A percentile compares a stretch with the other conserved stretches of the same genome.
Evolutionary conservation across 2,797 vertebrate species (phyloP).

Genomic region (Muscicapa comitata): DNA sequence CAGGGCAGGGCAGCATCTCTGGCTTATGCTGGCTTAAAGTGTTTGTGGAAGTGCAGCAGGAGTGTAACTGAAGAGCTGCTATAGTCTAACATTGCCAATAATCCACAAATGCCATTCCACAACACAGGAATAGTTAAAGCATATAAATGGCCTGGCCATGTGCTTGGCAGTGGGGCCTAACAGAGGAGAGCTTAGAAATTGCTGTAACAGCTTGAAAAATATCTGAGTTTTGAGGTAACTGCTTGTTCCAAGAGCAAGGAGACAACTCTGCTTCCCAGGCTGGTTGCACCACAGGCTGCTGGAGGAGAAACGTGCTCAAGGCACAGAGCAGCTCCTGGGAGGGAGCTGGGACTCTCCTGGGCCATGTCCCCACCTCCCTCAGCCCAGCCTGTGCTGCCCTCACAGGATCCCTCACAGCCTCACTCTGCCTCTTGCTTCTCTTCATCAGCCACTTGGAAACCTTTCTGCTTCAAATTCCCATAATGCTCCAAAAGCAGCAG

Average conservation of each 20-base stretch:
- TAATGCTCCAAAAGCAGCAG: neutral
- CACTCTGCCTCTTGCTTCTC: neutral
- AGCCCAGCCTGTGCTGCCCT: neutral
- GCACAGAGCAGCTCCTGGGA: neutral
- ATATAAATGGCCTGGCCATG: slow-evolving; percentile 14
- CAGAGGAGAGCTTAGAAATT: neutral
- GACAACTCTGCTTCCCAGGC: neutral
- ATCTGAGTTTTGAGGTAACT: neutral
- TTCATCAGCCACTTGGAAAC: fast-evolving
- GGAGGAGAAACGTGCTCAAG: neutral
- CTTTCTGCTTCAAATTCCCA: neutral
- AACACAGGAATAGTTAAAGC: slow-evolving; percentile 38
- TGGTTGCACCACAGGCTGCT: neutral
- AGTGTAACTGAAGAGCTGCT: slow-evolving; percentile 50
- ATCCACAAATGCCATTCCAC: slow-evolving; percentile 59
- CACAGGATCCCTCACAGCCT: neutral
- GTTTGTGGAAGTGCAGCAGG: slow-evolving; percentile 24
- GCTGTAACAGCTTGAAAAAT: neutral
- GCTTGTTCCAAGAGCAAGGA: neutral
- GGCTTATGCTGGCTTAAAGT: slow-evolving; percentile 40
- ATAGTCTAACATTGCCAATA: slow-evolving; percentile 5
- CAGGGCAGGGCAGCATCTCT: slow-evolving; percentile 45
- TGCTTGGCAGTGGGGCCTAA: neutral
- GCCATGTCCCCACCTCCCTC: neutral
- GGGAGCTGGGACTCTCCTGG: neutral